Evolutionary conservation across 2,113 vertebrate species (phyloP).

Genomic region (Apistogramma diplotaenia): DNA sequence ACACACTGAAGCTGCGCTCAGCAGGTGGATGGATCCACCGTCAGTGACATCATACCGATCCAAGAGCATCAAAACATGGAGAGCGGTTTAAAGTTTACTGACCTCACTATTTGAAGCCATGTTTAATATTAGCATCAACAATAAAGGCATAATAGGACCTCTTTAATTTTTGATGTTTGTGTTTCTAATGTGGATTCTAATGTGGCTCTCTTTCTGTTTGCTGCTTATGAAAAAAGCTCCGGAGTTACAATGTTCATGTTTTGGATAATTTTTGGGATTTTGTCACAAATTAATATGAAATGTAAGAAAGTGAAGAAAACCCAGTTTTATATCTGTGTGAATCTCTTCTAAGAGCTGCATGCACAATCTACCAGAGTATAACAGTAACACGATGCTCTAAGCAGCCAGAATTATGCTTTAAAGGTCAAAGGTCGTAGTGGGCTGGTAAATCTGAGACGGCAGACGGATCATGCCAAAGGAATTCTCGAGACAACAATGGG

Average conservation of each 20-base stretch:
- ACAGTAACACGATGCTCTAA: not conserved
- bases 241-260: not conserved
- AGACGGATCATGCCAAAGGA: not conserved
- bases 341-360: not conserved
- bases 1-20: no score
- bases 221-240: not conserved
- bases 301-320: not conserved
- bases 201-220: not conserved
- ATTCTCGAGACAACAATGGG: not conserved
- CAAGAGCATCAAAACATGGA: no score
- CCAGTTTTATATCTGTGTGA: not conserved
- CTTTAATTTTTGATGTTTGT: no score
- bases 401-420: not conserved
- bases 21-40: no score
- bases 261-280: not conserved
- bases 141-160: no score
- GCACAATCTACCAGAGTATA: not conserved
- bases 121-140: no score
- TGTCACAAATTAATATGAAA: not conserved
- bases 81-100: no score
- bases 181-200: no score
- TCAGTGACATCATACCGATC: no score
- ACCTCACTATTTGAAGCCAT: no score
- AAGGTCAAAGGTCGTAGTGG: slow-evolving; percentile 34
- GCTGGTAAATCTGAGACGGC: not conserved